Evolutionary conservation across 2,888 invertebrate genomes (phyloP).

Genomic region (Tiliacea citrago): DNA sequence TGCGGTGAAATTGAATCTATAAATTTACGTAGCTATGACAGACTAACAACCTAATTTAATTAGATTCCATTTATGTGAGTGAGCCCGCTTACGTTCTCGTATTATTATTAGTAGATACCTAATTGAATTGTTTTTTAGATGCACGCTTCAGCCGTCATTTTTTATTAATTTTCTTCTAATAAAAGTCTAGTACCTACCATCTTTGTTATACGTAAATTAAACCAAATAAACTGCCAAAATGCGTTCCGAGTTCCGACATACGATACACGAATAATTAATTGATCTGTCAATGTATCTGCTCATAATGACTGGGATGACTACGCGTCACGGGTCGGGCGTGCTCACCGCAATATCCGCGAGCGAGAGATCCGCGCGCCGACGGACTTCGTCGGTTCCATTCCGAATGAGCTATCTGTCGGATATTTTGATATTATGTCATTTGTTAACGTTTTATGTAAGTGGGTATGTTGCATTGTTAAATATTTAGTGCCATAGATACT

Average conservation of each 20-base stretch:
- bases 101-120: too few relatives aligned
- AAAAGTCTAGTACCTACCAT: neutral
- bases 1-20: conserved; percentile 26
- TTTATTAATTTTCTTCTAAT: neutral
- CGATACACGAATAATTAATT: neutral
- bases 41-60: conserved; percentile 14
- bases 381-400: neutral
- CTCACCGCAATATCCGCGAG: conserved; percentile 5
- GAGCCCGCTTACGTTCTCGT: neutral
- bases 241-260: neutral
- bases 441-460: conserved; percentile 1
- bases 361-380: conserved; percentile 22
- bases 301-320: neutral
- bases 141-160: neutral
- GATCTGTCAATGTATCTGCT: neutral
- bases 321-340: neutral
- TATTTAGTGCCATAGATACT: neutral
- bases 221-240: neutral
- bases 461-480: neutral
- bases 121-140: neutral
- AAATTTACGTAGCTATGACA: conserved; percentile 1
- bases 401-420: conserved; percentile 1
- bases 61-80: conserved; percentile 4
- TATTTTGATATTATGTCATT: conserved; percentile 6
- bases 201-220: neutral